These are phyloP conservation scores for Oscheius onirici DNA, from an alignment of 2,888 invertebrate genomes.

Conservation along the genomic window DNA sequence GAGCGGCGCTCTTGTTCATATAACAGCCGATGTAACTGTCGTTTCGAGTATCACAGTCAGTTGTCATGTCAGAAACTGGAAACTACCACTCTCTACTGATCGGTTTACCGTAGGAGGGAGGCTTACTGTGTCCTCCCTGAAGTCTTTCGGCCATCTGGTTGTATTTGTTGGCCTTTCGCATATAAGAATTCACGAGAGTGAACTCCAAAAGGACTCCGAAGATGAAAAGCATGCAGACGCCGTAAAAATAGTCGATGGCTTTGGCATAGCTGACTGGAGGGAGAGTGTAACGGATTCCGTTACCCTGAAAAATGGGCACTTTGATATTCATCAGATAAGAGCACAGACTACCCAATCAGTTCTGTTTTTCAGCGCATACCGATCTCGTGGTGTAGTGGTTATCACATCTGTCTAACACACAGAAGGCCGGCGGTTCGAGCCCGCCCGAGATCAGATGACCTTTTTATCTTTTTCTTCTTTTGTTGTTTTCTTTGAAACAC, in stretches of 20 bases:
- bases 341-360: too few relatives aligned
- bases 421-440: slow-evolving; percentile 61
- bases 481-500: too few relatives aligned
- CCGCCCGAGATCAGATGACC: slow-evolving; percentile 57
- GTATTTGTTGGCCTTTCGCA: slow-evolving; percentile 66
- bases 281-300: slow-evolving; percentile 63
- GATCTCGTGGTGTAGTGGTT: slow-evolving; percentile 50
- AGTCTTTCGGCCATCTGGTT: slow-evolving; percentile 63
- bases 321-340: too few relatives aligned
- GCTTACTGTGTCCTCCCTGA: slow-evolving; percentile 34
- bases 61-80: too few relatives aligned
- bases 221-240: slow-evolving; percentile 67
- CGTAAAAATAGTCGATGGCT: slow-evolving; percentile 66
- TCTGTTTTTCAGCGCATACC: too few relatives aligned
- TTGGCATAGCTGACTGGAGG: slow-evolving; percentile 65
- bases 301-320: slow-evolving; percentile 40
- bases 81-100: too few relatives aligned
- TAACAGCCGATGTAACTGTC: slow-evolving; percentile 6
- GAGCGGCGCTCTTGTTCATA: slow-evolving; percentile 45
- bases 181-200: slow-evolving; percentile 63
- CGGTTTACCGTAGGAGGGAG: slow-evolving; percentile 25
- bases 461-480: too few relatives aligned
- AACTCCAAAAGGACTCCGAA: slow-evolving; percentile 67
- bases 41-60: too few relatives aligned
- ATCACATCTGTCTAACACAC: slow-evolving; percentile 59